Conservation (phyloP, 2,888 invertebrate genomes). For the Brenthis ino region DNA sequence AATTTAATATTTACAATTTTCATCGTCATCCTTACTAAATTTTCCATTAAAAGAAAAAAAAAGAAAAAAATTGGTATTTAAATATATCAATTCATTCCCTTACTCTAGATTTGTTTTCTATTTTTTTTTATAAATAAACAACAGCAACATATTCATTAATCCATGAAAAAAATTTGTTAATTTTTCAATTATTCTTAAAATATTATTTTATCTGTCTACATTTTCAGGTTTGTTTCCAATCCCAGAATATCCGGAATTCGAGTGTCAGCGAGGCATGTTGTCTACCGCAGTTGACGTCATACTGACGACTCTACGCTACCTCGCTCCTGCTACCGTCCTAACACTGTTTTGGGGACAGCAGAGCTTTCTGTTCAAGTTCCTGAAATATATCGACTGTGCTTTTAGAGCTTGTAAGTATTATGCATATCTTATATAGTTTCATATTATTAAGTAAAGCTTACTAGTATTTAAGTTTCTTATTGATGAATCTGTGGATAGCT, state of each 20-base stretch:
- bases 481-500: conserved; percentile 4
- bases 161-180: too few relatives aligned
- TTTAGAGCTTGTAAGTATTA: conserved; percentile 78
- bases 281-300: conserved; percentile 70
- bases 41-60: too few relatives aligned
- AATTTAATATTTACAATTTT: too few relatives aligned
- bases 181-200: too few relatives aligned
- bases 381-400: conserved; percentile 79
- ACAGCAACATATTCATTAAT: too few relatives aligned
- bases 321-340: conserved; percentile 81
- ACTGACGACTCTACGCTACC: conserved; percentile 78
- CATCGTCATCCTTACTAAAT: too few relatives aligned
- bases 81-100: too few relatives aligned
- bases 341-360: conserved; percentile 81
- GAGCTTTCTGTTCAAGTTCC: conserved; percentile 76
- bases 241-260: conserved; percentile 74
- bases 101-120: too few relatives aligned
- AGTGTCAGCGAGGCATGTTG: conserved; percentile 75
- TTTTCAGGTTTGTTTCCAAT: conserved; percentile 75
- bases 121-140: too few relatives aligned
- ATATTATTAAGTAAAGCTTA: neutral
- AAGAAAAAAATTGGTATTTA: too few relatives aligned
- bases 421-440: neutral
- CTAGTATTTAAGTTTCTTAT: neutral
- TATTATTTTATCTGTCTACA: conserved; percentile 3